phyloP scores from a whole-genome alignment of 2,888 invertebrate genomes.

The Litoditis marina region DNA sequence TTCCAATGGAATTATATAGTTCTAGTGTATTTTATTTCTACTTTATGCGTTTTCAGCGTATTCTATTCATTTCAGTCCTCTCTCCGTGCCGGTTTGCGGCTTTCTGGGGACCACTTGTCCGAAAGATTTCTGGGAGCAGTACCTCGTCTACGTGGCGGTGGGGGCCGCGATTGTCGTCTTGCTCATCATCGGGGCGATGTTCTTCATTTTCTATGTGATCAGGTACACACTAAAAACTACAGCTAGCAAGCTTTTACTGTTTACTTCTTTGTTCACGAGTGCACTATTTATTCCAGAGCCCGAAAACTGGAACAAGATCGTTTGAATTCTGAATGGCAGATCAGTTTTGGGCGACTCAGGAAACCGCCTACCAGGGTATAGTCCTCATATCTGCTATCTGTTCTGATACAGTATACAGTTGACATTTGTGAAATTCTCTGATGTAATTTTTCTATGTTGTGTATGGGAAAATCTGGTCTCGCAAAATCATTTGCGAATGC shows the following conservation, averaged over 20 bases:
- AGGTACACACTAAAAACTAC: neutral
- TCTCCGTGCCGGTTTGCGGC: constrained; percentile 32
- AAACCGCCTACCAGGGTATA: constrained; percentile 21
- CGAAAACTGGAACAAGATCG: constrained; percentile 31
- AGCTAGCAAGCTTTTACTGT: neutral
- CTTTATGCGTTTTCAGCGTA: neutral
- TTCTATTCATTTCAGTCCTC: constrained; percentile 20
- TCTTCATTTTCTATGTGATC: constrained; percentile 11
- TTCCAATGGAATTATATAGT: no score
- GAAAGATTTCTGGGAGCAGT: constrained; percentile 31
- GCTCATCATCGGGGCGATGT: constrained; percentile 9
- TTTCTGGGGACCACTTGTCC: constrained; percentile 31
- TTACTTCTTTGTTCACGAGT: neutral
- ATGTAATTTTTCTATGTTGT: no score
- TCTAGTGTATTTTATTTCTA: neutral
- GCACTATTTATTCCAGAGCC: constrained; percentile 20
- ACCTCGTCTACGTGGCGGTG: constrained; percentile 27
- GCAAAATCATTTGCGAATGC: no score
- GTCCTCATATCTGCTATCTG: neutral
- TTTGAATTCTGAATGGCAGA: constrained; percentile 42
- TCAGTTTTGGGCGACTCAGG: constrained; percentile 18
- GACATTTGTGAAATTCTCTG: neutral
- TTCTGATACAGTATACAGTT: no score
- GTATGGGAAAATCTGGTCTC: no score
- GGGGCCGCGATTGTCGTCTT: constrained; percentile 20